Evolutionary conservation across 2,888 invertebrate species (phyloP).

Genomic region (Heliconius sara): DNA sequence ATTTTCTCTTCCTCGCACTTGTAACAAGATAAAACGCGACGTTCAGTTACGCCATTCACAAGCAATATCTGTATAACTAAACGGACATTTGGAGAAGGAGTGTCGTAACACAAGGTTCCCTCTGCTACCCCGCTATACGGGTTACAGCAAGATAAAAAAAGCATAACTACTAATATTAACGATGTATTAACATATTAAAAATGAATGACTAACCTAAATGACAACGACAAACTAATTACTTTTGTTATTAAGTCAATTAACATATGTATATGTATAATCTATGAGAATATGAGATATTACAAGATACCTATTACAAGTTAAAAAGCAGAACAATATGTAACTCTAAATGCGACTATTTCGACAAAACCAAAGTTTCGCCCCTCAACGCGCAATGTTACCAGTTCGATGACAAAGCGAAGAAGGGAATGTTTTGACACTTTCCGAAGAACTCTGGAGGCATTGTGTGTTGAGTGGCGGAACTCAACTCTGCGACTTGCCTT

Average conservation of each 20-base stretch:
- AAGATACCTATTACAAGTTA: no score
- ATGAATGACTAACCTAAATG: background rate
- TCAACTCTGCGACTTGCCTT: no score
- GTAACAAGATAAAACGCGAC: no score
- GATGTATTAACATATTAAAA: background rate
- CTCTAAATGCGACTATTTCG: no score
- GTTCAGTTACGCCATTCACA: no score
- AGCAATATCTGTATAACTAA: no score
- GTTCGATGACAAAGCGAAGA: background rate
- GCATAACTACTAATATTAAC: background rate
- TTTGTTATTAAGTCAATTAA: background rate
- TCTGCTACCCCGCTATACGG: background rate
- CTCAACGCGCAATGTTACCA: background rate
- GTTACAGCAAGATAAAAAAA: background rate
- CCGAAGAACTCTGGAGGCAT: no score
- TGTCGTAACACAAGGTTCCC: background rate
- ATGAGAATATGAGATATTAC: background rate
- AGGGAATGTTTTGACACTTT: background rate
- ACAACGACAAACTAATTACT: constrained; percentile 4
- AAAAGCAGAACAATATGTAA: background rate
- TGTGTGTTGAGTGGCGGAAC: no score
- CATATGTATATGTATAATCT: background rate
- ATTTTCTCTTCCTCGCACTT: no score
- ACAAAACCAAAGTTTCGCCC: background rate
- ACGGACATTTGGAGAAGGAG: no score